Evolutionary conservation across 2,113 vertebrate genomes (phyloP), one percentile per base, ranked within the genome.

Genomic region (Engraulis encrasicolus): DNA sequence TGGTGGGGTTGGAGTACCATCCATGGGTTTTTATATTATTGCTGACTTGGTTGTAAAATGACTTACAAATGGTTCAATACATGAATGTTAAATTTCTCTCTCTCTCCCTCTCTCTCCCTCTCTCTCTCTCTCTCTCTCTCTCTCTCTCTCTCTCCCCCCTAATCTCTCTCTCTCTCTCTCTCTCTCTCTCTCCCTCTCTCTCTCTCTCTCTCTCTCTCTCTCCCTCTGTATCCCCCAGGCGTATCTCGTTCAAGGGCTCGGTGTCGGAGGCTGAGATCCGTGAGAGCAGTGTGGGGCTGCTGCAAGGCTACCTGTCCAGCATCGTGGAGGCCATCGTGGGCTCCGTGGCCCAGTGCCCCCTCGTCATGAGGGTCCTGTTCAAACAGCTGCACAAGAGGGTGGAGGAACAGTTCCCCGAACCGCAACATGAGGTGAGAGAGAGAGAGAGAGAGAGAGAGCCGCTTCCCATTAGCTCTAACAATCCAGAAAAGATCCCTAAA

Each of bases 281-380:
- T 79, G 97, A 98, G 83, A 96, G 93, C 95, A 99, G 98, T 82
- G 92, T 97, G 91, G 97, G 96, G 87, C 93, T 97, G 89, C 94
- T 99, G 88, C 95, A 94, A 2, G 92, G 91, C 78, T 98, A 97
- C 92, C 93, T 99, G 88, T 91, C 90, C 50, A 94, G 93, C 91
- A 95, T 96, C 7, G 50, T 96, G 0, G 94, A 97, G 0, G 93
- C 96, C 90, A 98, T 97, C 0, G 89, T 96, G 85, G 92, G 93
- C 90, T 99, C 96, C 0, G 94, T 93, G 19, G 93, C 93, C 61
- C 94, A 93, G 83, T 98, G 98, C 89, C 97, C 97, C 6, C 88
- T 90, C 0, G 84, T 94, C 88, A 95, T 98, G 96, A 95, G 97
- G 78, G 91, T 95, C 50, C 95, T 94, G 87, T 98, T 98, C 95